Evolutionary conservation across 2,797 vertebrate genomes (phyloP).

Genomic region (Gephyroberyx darwinii): DNA sequence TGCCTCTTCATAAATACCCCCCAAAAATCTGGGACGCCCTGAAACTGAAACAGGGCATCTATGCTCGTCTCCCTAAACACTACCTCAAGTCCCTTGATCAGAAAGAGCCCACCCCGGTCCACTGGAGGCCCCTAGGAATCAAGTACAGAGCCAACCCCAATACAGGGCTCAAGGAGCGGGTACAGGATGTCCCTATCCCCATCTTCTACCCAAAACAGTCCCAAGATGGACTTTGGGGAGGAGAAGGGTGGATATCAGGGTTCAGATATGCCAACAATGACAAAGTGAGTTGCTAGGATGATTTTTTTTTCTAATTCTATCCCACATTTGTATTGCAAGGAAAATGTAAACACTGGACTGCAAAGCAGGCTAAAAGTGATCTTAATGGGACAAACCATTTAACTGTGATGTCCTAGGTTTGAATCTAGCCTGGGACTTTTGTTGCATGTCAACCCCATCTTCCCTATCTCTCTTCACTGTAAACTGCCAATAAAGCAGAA

Average conservation of each 20-base stretch:
- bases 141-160: slow-evolving; percentile 81
- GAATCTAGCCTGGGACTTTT: too few species aligned
- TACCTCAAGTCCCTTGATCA: slow-evolving; percentile 84
- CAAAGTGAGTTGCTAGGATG: slow-evolving; percentile 83
- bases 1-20: slow-evolving; percentile 89
- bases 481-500: too few species aligned
- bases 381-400: too few species aligned
- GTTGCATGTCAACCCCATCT: too few species aligned
- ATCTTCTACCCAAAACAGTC: slow-evolving; percentile 86
- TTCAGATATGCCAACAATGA: slow-evolving; percentile 87
- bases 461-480: too few species aligned
- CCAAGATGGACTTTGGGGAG: slow-evolving; percentile 91
- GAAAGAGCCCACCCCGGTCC: slow-evolving; percentile 83
- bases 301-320: not conserved
- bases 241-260: slow-evolving; percentile 90
- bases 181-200: slow-evolving; percentile 89
- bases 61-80: slow-evolving; percentile 87
- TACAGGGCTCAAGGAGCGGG: slow-evolving; percentile 84
- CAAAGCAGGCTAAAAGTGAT: too few species aligned
- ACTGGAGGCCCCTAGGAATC: slow-evolving; percentile 86
- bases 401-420: too few species aligned
- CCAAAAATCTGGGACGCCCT: slow-evolving; percentile 85
- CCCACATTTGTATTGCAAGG: too few species aligned
- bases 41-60: slow-evolving; percentile 87
- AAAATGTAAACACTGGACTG: too few species aligned